Conservation (phyloP, 2,797 vertebrate genomes). For the Gymnodraco acuticeps region DNA sequence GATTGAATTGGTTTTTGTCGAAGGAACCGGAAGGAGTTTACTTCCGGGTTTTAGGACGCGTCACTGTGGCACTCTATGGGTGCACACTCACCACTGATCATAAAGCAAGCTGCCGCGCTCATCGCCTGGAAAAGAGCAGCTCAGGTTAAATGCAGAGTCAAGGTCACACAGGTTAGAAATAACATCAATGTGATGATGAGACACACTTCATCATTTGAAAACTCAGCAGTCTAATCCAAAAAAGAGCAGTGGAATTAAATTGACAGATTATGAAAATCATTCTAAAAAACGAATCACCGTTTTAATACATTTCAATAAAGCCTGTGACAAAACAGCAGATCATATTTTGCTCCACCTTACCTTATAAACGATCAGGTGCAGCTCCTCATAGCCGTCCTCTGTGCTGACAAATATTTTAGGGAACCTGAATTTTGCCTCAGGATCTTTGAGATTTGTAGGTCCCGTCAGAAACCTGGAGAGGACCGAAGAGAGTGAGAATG, state of each 20-base stretch:
- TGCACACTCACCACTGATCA: slow-evolving; percentile 92
- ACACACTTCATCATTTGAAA: slow-evolving; percentile 67
- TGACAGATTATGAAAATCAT: slow-evolving; percentile 58
- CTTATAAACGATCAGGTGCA: slow-evolving; percentile 99
- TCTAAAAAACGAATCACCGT: slow-evolving; percentile 20
- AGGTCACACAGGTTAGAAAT: slow-evolving; percentile 49
- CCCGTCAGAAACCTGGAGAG: slow-evolving; percentile 94
- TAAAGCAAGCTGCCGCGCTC: slow-evolving; percentile 98
- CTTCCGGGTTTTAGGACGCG: too few species aligned
- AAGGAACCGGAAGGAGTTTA: too few species aligned
- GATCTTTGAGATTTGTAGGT: slow-evolving; percentile 95
- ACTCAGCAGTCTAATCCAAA: slow-evolving; percentile 56
- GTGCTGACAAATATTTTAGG: slow-evolving; percentile 97
- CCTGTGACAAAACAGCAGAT: background rate
- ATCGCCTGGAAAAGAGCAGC: slow-evolving; percentile 89
- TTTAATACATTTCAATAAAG: slow-evolving; percentile 35
- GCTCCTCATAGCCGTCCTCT: slow-evolving; percentile 91
- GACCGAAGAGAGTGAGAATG: background rate
- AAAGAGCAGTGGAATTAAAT: slow-evolving; percentile 49
- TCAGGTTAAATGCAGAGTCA: slow-evolving; percentile 37
- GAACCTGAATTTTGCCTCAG: slow-evolving; percentile 95
- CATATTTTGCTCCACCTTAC: slow-evolving; percentile 71
- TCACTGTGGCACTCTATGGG: too few species aligned
- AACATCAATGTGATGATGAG: slow-evolving; percentile 53
- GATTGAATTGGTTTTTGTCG: too few species aligned